Conservation (phyloP, 64 coral and sea anemone species). For the Hydrozoanthus tunicans region DNA sequence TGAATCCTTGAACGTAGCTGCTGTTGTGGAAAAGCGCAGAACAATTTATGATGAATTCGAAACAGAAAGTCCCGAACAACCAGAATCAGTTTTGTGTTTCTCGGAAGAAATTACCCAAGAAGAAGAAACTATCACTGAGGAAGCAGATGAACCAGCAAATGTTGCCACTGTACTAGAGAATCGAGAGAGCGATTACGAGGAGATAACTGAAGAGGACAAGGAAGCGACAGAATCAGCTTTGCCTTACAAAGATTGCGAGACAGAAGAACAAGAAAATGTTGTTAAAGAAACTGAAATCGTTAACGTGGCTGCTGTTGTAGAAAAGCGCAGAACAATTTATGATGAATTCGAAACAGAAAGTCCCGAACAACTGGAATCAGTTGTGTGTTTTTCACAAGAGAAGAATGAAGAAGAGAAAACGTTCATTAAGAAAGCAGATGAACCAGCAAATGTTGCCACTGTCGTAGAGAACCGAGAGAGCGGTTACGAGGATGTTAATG, state of each 20-base stretch:
- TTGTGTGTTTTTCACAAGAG: neutral
- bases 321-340: neutral
- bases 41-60: neutral
- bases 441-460: neutral
- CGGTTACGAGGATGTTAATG: neutral
- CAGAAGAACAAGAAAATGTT: neutral
- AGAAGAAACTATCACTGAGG: neutral
- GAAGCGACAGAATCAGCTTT: neutral
- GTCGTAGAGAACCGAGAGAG: neutral
- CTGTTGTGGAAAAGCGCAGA: neutral
- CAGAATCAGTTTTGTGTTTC: neutral
- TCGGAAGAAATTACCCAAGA: neutral
- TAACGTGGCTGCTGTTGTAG: no score
- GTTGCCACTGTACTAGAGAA: neutral
- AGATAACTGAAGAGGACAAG: slow-evolving; percentile 12
- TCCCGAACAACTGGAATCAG: neutral
- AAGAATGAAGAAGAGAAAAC: neutral
- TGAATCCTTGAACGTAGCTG: neutral
- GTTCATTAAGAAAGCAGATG: neutral
- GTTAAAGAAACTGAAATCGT: neutral
- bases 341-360: neutral
- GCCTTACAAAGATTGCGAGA: neutral
- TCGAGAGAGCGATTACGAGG: neutral
- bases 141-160: neutral
- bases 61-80: neutral